Evolutionary conservation across 1,140 invertebrate species (phyloP), one percentile per base, ranked within the genome.

Genomic region (Heliconius eleuchia): DNA sequence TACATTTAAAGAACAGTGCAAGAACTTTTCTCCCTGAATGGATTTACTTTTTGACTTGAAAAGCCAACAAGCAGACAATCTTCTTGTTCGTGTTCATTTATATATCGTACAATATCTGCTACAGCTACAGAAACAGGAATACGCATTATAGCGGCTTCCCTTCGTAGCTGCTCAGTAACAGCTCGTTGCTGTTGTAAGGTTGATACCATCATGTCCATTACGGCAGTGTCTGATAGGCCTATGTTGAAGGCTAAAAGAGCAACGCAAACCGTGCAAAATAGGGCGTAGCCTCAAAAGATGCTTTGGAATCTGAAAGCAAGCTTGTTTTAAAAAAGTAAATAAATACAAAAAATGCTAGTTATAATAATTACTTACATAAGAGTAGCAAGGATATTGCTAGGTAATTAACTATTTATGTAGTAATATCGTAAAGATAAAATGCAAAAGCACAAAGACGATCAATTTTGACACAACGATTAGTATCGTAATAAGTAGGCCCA

Each of bases 61-160:
- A 99, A 99, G 5, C 98, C 99, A 87, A 98, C 97, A 77, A 99
- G 96, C n/a, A 99, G 96, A 88, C 97, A 99, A 95, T 99, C 99
- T 89, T 99, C 98, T 86, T 98, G 97, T 91, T 98, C 97, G 87
- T 99, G 98, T 89, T 99, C 98, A 50, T 97, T 96, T 79, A 99
- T 98, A 87, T 97, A 99, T 91, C 98, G 98, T 93, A 98, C 97
- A 82, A 99, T 98, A 86, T 99, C 98, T 83, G 98, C 97, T 76
- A 99, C 97, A 46, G 98, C 98, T 89, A 98, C 97, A 19, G 98
- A 99, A 16, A 96, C 95, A 19, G 96, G 97, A 82, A 99, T 97
- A 11, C 98, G 96, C 88, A 97, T 98, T 60, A 99, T 97, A 42
- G 97, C 96, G 37, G 98, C 98, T 94, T 99, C 99, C 34, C 98